phyloP scores from a whole-genome alignment of 2,888 invertebrate genomes.

The Elysia crispata region DNA sequence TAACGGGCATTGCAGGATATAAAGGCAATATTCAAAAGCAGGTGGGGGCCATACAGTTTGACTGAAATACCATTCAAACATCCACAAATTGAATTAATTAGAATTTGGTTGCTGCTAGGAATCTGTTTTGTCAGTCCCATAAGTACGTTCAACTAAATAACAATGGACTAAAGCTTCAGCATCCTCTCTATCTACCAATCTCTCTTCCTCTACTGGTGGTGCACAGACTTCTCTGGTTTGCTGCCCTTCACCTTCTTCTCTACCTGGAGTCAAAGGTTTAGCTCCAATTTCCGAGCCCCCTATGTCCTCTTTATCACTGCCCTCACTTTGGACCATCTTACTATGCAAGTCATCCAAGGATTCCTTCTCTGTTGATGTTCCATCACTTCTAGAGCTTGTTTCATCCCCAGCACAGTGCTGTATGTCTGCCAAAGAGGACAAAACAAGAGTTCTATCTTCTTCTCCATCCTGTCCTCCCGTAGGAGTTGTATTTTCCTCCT shows the following conservation, averaged over 20 bases:
- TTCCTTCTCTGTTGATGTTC: constrained; percentile 27
- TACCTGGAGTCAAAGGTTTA: neutral
- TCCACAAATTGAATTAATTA: neutral
- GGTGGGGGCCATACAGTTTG: neutral
- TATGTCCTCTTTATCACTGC: neutral
- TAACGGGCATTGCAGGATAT: constrained; percentile 3
- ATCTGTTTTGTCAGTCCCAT: constrained; percentile 52
- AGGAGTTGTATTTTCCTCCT: constrained; percentile 42
- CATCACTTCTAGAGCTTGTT: constrained; percentile 33
- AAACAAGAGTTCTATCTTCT: constrained; percentile 38
- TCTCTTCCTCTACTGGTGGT: constrained; percentile 4
- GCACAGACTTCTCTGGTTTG: constrained; percentile 17
- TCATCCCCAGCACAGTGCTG: constrained; percentile 35
- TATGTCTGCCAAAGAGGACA: constrained; percentile 41
- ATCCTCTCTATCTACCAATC: constrained; percentile 52
- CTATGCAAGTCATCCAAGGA: constrained; percentile 11
- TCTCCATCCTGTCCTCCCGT: constrained; percentile 46
- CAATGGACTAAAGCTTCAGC: constrained; percentile 66
- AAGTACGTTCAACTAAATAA: constrained; percentile 68
- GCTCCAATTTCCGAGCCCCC: neutral
- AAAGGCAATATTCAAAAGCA: neutral
- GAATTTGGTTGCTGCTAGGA: constrained; percentile 45
- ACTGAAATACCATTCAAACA: neutral
- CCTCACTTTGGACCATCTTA: neutral
- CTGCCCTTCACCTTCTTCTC: constrained; percentile 29